Percentiles rank a stretch among this genome's conserved stretches.
phyloP scores from a whole-genome alignment of 2,113 vertebrate genomes.

The Gambusia affinis region DNA sequence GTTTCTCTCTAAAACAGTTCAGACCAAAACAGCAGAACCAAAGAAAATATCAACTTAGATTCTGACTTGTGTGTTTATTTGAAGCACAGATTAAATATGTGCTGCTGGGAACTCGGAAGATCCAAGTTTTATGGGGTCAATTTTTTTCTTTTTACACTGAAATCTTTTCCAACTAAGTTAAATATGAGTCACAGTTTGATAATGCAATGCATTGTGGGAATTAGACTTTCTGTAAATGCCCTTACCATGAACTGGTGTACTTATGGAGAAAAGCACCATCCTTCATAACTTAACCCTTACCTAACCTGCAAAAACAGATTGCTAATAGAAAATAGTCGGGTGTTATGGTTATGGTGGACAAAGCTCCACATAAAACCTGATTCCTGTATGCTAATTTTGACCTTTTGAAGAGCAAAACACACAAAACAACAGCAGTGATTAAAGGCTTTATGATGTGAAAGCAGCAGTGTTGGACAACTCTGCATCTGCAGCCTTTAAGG shows the following conservation, averaged over 20 bases:
- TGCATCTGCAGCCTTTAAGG: not conserved
- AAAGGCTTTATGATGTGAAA: slow-evolving; percentile 5
- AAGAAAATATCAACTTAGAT: not conserved
- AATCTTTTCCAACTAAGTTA: not conserved
- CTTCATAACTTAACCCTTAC: not conserved
- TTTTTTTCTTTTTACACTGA: not conserved
- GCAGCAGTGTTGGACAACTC: not conserved
- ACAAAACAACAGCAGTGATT: not conserved
- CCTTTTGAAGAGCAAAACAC: not conserved
- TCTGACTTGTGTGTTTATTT: not conserved
- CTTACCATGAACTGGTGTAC: no score
- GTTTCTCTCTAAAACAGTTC: not conserved
- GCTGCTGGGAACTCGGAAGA: not conserved
- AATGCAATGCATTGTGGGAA: slow-evolving; percentile 26
- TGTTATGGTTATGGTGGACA: not conserved
- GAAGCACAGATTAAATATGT: not conserved
- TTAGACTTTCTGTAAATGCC: not conserved
- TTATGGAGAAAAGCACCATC: no score
- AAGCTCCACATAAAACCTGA: no score
- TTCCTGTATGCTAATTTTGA: not conserved
- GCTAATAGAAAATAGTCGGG: not conserved
- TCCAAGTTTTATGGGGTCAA: no score
- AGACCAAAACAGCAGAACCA: no score
- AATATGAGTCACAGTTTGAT: not conserved
- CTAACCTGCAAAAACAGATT: not conserved